Percentiles rank a stretch among this genome's conserved stretches.
Conservation (phyloP, 2,797 vertebrate genomes). For the Chromis chromis region DNA sequence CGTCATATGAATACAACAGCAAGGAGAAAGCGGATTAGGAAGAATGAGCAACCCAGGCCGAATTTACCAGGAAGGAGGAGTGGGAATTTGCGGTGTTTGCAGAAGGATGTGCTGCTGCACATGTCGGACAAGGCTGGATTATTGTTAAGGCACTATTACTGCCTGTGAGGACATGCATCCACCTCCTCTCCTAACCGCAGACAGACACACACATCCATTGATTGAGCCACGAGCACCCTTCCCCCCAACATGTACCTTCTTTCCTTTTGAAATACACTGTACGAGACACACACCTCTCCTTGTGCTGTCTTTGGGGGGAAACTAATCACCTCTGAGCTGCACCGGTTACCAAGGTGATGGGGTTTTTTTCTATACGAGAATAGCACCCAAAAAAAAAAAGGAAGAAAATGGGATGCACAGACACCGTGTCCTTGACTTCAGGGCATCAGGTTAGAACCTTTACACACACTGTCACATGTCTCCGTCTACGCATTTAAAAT, state of each 20-base stretch:
- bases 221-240: slow-evolving; percentile 42
- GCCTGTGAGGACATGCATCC: slow-evolving; percentile 50
- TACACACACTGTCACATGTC: background rate
- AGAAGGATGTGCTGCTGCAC: slow-evolving; percentile 38
- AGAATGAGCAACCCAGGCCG: slow-evolving; percentile 19
- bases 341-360: slow-evolving; percentile 80
- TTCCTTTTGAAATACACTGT: slow-evolving; percentile 18
- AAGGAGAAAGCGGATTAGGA: slow-evolving; percentile 36
- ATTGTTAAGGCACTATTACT: background rate
- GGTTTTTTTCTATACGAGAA: slow-evolving; percentile 35
- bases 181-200: slow-evolving; percentile 7
- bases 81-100: slow-evolving; percentile 51
- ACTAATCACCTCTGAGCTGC: slow-evolving; percentile 63
- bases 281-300: slow-evolving; percentile 44
- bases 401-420: background rate
- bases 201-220: slow-evolving; percentile 21
- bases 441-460: slow-evolving; percentile 42
- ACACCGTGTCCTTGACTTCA: slow-evolving; percentile 49
- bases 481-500: slow-evolving; percentile 19
- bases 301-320: slow-evolving; percentile 31
- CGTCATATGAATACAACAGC: slow-evolving; percentile 34
- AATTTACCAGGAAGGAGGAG: slow-evolving; percentile 34
- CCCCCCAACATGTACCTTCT: slow-evolving; percentile 28
- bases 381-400: slow-evolving; percentile 20
- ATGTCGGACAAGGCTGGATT: slow-evolving; percentile 30